A percentile compares a stretch with the other conserved stretches of the same genome.
Conservation (phyloP, 2,113 vertebrate species). For the Jacana jacana region DNA sequence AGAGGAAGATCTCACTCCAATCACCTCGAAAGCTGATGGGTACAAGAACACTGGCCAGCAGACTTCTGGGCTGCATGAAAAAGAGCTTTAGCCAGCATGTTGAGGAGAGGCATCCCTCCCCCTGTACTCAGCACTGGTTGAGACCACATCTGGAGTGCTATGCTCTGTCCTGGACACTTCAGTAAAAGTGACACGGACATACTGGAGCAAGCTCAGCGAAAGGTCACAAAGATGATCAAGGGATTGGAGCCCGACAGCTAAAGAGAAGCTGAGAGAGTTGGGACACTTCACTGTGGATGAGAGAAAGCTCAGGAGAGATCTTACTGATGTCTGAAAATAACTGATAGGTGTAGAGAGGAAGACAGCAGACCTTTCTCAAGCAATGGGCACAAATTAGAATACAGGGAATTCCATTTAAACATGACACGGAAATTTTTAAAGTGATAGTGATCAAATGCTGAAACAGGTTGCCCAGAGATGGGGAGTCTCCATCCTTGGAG, state of each 20-base stretch:
- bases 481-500: background rate
- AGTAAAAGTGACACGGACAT: too few species aligned
- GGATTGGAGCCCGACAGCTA: background rate
- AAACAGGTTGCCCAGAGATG: background rate
- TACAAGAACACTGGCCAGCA: background rate
- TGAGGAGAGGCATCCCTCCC: background rate
- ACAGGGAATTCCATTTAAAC: background rate
- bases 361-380: background rate
- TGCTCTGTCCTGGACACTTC: background rate
- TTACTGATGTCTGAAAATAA: background rate
- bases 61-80: background rate
- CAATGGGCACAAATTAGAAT: background rate
- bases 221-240: background rate
- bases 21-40: background rate
- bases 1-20: background rate
- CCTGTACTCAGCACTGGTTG: fast-evolving
- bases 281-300: background rate
- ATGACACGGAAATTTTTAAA: background rate
- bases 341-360: background rate
- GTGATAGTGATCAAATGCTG: background rate
- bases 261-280: background rate
- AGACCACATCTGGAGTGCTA: background rate
- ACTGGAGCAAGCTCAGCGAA: background rate
- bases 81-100: background rate
- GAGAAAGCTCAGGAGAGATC: background rate